phyloP scores from a whole-genome alignment of 2,113 vertebrate species.

The Corythaixoides concolor region DNA sequence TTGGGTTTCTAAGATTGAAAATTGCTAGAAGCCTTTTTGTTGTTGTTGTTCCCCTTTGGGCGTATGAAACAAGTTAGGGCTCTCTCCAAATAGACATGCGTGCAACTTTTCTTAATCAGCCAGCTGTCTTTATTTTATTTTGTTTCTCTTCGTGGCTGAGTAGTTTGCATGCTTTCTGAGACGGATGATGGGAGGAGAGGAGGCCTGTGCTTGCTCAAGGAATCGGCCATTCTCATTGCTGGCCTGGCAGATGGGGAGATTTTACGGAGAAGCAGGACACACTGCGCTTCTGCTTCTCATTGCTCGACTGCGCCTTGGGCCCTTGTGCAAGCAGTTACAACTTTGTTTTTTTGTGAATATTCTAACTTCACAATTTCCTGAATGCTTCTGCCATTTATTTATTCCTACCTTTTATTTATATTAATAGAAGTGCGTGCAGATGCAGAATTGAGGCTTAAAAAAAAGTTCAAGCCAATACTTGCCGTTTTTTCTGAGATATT shows the following conservation, averaged over 20 bases:
- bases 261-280: background rate
- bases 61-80: background rate
- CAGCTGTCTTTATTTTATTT: background rate
- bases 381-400: constrained; percentile 1
- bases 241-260: background rate
- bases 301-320: background rate
- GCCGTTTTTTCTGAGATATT: constrained; percentile 49
- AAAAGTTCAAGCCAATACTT: constrained; percentile 63
- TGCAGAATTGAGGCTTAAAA: constrained; percentile 39
- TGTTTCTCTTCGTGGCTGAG: background rate
- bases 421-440: constrained; percentile 28
- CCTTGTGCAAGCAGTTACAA: background rate
- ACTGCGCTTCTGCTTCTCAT: background rate
- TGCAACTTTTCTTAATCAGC: background rate
- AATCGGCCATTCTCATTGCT: fast-evolving
- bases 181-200: background rate
- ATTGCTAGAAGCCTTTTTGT: background rate
- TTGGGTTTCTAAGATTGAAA: background rate
- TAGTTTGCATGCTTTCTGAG: background rate
- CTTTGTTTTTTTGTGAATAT: background rate
- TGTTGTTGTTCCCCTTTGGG: background rate
- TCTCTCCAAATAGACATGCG: background rate
- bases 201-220: background rate
- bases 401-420: constrained; percentile 35
- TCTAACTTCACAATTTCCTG: constrained; percentile 31